Evolutionary conservation across 2,113 vertebrate species (phyloP).

Genomic region (Alethe diademata): DNA sequence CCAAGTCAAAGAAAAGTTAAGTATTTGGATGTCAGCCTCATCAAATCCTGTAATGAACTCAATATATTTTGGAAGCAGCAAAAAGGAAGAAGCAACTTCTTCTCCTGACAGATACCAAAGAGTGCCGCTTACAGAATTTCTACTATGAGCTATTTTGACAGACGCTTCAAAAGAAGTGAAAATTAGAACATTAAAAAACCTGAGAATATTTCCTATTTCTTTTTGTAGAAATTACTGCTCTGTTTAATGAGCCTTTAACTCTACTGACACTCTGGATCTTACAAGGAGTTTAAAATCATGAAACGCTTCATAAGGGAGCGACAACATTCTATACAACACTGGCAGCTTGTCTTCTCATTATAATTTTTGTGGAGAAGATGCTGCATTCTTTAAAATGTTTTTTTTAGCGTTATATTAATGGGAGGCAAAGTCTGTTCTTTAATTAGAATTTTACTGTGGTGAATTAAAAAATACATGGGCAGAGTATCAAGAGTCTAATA

Average conservation of each 20-base stretch:
- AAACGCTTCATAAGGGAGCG: slow-evolving; percentile 41
- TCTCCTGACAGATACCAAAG: slow-evolving; percentile 39
- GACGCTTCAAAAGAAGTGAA: slow-evolving; percentile 55
- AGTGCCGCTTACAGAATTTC: not conserved
- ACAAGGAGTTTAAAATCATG: slow-evolving; percentile 38
- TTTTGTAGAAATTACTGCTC: slow-evolving; percentile 44
- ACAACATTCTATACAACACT: slow-evolving; percentile 17
- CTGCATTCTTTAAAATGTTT: slow-evolving; percentile 40
- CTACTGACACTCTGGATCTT: slow-evolving; percentile 28
- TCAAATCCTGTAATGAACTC: slow-evolving; percentile 21
- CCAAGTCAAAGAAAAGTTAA: slow-evolving; percentile 2
- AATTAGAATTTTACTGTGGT: slow-evolving; percentile 66
- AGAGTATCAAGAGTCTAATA: slow-evolving; percentile 56
- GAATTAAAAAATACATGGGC: slow-evolving; percentile 68
- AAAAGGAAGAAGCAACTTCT: not conserved
- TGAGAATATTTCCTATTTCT: slow-evolving; percentile 36
- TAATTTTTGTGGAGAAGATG: slow-evolving; percentile 14
- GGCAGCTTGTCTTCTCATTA: slow-evolving; percentile 36
- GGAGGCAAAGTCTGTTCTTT: slow-evolving; percentile 61
- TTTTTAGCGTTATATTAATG: slow-evolving; percentile 58
- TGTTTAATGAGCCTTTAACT: slow-evolving; percentile 60
- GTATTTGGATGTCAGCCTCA: slow-evolving; percentile 11
- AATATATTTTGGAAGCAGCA: slow-evolving; percentile 38
- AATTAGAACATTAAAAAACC: slow-evolving; percentile 47
- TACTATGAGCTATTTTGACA: slow-evolving; percentile 57